These are phyloP conservation scores for Troides oblongomaculatus DNA, from an alignment of 2,888 invertebrate species.

Conservation along the genomic window DNA sequence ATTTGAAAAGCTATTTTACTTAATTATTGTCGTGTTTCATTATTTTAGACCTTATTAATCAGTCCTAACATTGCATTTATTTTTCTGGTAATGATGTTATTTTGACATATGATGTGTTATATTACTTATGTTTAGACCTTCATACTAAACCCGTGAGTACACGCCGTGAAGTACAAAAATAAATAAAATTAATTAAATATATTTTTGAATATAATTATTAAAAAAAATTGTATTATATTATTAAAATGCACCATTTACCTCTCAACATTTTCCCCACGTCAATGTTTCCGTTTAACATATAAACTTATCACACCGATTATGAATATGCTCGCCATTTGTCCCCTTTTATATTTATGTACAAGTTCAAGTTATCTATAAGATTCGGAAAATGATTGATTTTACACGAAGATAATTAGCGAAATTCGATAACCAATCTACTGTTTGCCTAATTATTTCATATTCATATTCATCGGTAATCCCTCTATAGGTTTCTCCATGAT, in stretches of 20 bases:
- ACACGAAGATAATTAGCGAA: slow-evolving; percentile 25
- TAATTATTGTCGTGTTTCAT: too few species aligned
- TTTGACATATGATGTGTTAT: too few species aligned
- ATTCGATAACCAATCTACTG: slow-evolving; percentile 23
- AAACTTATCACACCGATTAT: slow-evolving; percentile 16
- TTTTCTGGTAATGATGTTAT: too few species aligned
- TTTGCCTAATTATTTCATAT: slow-evolving; percentile 11
- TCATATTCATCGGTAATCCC: slow-evolving; percentile 18
- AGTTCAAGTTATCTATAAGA: slow-evolving; percentile 20
- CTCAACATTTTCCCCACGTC: slow-evolving; percentile 20
- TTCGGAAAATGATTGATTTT: slow-evolving; percentile 22
- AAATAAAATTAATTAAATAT: too few species aligned
- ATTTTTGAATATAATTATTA: too few species aligned
- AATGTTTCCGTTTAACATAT: slow-evolving; percentile 10
- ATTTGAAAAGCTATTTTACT: too few species aligned
- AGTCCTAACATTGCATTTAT: too few species aligned
- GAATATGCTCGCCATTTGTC: slow-evolving; percentile 12
- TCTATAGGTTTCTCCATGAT: background rate
- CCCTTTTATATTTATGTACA: slow-evolving; percentile 20
- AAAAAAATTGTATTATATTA: too few species aligned
- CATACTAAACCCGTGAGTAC: too few species aligned
- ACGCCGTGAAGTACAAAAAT: too few species aligned
- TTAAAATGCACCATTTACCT: slow-evolving; percentile 8
- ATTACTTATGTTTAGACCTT: too few species aligned
- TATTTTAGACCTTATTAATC: too few species aligned